Evolutionary conservation across 2,797 vertebrate genomes (phyloP), one percentile per base, ranked within the genome.

Genomic region (Cuculus canorus): DNA sequence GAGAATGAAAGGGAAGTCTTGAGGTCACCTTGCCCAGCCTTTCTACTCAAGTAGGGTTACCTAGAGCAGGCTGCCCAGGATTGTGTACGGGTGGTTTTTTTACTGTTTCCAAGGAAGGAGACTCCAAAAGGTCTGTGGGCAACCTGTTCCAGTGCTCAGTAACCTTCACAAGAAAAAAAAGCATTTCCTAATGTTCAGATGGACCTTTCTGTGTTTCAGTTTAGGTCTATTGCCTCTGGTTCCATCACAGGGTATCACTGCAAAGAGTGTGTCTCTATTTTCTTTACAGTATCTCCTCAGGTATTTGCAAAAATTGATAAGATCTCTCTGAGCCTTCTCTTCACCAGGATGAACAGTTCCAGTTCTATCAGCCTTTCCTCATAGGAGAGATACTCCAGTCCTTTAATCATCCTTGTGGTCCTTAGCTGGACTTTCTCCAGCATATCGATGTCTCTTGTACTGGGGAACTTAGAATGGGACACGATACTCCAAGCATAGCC

Each of bases 161-260:
- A 30, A 75, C 10, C 0, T 1, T 64, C 33, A 64, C 10, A 65
- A 25, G 19, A 18, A 45, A 45, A 43, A 81, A 50, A 27, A 10
- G 1, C 18, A 4, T 70, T 86, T 83, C 10, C 18, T 64, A 22
- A 8, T 11, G 21, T 47, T 47, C 47, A 47, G 2, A 57, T 7
- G 11, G 39, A 90, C 5, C 14, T 19, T 54, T 5, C 19, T 53
- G 22, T 57, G 25, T 71, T 87, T 89, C 15, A 13, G 2, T 52
- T 60, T 56, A 14, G 8, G 11, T 19, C 18, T 13, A 21, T 41
- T 75, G 23, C 11, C 27, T 50, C 24, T 65, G 27, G 14, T 54
- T 10, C 28, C n/a, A 15, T 76, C 28, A n/a, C 2, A 1, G 14
- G 22, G 17, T 33, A 35, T 1, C 1, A 70, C 16, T n/a, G 57